phyloP scores from a whole-genome alignment of 2,888 invertebrate genomes.

The Saturnia pavonia region DNA sequence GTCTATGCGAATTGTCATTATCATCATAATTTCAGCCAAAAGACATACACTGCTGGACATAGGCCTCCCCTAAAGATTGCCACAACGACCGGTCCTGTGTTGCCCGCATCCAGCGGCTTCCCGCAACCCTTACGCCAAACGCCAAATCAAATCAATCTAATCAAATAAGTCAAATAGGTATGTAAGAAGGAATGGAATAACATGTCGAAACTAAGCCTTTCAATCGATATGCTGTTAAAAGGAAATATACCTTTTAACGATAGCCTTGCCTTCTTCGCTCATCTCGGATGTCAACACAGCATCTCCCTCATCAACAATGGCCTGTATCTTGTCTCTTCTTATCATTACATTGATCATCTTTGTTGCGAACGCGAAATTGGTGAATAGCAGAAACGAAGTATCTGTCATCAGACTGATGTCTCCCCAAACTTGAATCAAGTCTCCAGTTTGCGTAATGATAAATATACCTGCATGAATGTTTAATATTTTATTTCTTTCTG shows the following conservation, averaged over 20 bases:
- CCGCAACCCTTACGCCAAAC: too few relatives aligned
- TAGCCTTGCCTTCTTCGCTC: constrained; percentile 37
- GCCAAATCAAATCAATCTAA: too few relatives aligned
- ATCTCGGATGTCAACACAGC: constrained; percentile 39
- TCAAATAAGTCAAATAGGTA: too few relatives aligned
- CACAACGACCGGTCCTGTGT: too few relatives aligned
- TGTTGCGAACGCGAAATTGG: constrained; percentile 50
- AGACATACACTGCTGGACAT: too few relatives aligned
- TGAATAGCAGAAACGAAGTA: constrained; percentile 59
- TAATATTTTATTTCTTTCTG: neutral
- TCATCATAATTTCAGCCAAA: too few relatives aligned
- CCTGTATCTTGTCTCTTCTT: constrained; percentile 40
- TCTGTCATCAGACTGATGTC: constrained; percentile 59
- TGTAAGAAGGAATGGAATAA: too few relatives aligned
- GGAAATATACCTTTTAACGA: constrained; percentile 47
- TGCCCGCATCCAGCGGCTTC: too few relatives aligned
- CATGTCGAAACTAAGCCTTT: too few relatives aligned
- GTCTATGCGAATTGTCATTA: too few relatives aligned
- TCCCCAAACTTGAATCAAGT: constrained; percentile 65
- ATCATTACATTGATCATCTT: constrained; percentile 55
- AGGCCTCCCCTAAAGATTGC: too few relatives aligned
- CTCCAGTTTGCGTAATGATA: constrained; percentile 60
- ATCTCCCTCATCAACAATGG: constrained; percentile 46
- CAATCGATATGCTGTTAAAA: too few relatives aligned
- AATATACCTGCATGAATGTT: constrained; percentile 45